These are phyloP conservation scores for Oryzias dopingdopingensis DNA, from an alignment of 2,797 vertebrate genomes.

Conservation along the genomic window DNA sequence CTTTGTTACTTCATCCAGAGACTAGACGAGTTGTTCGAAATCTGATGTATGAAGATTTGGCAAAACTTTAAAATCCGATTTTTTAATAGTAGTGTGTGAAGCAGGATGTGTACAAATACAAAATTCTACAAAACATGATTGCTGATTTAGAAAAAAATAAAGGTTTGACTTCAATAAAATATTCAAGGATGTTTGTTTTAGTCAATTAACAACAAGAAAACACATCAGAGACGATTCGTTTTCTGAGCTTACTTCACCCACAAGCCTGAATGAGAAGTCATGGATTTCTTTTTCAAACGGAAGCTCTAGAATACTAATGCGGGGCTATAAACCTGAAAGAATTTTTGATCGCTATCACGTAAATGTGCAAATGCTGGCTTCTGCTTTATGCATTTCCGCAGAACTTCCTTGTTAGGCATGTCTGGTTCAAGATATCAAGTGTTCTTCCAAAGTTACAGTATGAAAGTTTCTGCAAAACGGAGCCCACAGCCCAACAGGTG, in stretches of 20 bases:
- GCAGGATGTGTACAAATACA: neutral
- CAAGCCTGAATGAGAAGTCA: constrained; percentile 26
- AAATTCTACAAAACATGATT: no score
- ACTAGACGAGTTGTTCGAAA: no score
- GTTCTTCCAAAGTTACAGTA: constrained; percentile 4
- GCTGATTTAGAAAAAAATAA: no score
- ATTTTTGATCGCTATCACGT: constrained; percentile 29
- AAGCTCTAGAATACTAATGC: constrained; percentile 38
- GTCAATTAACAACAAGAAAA: constrained; percentile 16
- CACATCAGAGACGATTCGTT: constrained; percentile 11
- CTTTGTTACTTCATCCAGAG: no score
- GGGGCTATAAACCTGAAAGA: constrained; percentile 27
- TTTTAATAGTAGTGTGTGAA: neutral
- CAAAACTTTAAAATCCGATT: neutral
- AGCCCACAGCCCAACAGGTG: constrained; percentile 5
- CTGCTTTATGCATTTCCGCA: constrained; percentile 6
- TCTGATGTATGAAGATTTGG: neutral
- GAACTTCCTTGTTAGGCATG: constrained; percentile 3
- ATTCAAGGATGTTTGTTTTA: constrained; percentile 16
- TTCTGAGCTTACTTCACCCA: constrained; percentile 17
- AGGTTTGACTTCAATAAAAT: no score
- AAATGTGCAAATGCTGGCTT: constrained; percentile 34
- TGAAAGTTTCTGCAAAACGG: constrained; percentile 20
- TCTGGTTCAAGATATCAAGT: constrained; percentile 17
- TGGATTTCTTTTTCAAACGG: constrained; percentile 12